phyloP scores from a whole-genome alignment of 2,888 invertebrate species.

The Polydrusus tereticollis region DNA sequence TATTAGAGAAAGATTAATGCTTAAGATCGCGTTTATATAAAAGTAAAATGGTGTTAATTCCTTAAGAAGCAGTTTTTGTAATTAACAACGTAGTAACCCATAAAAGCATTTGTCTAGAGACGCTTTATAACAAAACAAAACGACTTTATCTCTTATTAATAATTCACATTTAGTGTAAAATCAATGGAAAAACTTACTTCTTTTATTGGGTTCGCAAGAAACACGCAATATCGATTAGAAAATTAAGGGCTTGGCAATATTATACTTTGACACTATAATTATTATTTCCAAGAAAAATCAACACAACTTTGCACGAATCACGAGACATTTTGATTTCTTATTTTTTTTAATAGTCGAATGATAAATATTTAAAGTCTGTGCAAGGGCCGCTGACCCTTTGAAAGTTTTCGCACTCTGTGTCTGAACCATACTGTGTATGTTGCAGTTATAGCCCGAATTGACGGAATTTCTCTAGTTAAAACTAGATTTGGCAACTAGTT shows the following conservation, averaged over 20 bases:
- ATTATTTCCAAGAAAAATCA: slow-evolving; percentile 28
- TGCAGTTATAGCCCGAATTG: too few species aligned
- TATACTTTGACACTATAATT: neutral
- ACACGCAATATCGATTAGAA: slow-evolving; percentile 33
- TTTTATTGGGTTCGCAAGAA: neutral
- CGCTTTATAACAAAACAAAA: neutral
- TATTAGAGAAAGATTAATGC: too few species aligned
- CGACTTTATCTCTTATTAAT: neutral
- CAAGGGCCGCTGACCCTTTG: too few species aligned
- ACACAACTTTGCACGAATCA: slow-evolving; percentile 18
- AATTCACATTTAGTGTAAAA: neutral
- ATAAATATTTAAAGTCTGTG: neutral
- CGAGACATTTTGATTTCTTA: slow-evolving; percentile 20
- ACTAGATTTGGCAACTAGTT: too few species aligned
- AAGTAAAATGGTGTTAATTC: too few species aligned
- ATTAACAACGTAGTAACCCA: neutral
- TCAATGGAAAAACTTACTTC: slow-evolving; percentile 4
- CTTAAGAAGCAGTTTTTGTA: neutral
- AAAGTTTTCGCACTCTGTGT: too few species aligned
- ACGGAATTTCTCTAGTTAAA: too few species aligned
- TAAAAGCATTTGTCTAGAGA: neutral
- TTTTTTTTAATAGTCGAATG: neutral
- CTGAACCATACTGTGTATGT: too few species aligned
- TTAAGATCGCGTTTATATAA: too few species aligned
- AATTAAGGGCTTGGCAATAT: slow-evolving; percentile 15